These are phyloP conservation scores for Eira barbara DNA, from an alignment of 2,113 vertebrate genomes.

Conservation along the genomic window DNA sequence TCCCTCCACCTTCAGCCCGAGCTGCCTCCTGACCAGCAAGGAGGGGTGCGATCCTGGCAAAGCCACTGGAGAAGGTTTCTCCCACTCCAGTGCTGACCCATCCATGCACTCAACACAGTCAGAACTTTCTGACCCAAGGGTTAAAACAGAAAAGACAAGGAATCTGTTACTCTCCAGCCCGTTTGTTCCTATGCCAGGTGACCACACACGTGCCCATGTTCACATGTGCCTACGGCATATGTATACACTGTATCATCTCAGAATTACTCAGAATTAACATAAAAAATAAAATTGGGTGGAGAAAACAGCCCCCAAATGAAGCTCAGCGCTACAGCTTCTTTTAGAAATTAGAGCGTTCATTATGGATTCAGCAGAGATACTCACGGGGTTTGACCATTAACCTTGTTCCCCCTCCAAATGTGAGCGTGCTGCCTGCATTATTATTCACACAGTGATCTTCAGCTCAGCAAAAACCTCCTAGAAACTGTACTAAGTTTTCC, in stretches of 20 bases:
- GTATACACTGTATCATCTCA: neutral
- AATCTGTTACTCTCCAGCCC: neutral
- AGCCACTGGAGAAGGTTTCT: neutral
- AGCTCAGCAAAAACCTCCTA: constrained; percentile 74
- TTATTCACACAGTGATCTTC: constrained; percentile 68
- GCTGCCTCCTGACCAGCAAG: neutral
- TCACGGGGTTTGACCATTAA: constrained; percentile 55
- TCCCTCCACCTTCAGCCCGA: neutral
- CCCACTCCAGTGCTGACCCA: neutral
- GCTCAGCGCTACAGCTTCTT: neutral
- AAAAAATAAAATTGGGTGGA: constrained; percentile 5
- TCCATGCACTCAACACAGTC: neutral
- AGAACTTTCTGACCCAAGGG: neutral
- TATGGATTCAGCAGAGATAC: constrained; percentile 66
- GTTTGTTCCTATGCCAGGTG: neutral
- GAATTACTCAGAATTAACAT: neutral
- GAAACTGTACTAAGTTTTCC: constrained; percentile 71
- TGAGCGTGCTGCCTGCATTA: constrained; percentile 22
- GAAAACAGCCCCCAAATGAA: constrained; percentile 9
- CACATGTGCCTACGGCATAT: neutral
- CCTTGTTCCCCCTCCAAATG: constrained; percentile 64
- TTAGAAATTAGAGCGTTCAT: constrained; percentile 60
- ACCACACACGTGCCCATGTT: neutral
- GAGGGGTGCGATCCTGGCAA: neutral
- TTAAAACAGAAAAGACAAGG: constrained; percentile 1